A percentile compares a stretch with the other conserved stretches of the same genome.
phyloP scores from a whole-genome alignment of 1,140 invertebrate genomes.

The Caenorhabditis remanei region DNA sequence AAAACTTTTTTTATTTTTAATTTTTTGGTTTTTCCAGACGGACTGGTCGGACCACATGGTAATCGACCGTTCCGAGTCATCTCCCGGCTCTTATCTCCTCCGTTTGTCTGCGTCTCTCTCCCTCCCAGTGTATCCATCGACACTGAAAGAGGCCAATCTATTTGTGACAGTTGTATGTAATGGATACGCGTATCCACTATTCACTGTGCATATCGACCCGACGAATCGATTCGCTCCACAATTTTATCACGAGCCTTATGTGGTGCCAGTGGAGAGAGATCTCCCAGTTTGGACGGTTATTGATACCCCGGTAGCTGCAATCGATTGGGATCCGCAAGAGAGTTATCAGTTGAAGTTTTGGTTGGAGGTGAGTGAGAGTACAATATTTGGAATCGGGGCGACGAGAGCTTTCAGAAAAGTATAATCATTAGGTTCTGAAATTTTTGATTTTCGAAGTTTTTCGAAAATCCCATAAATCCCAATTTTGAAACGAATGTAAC shows the following conservation, averaged over 20 bases:
- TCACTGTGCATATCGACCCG: slow-evolving; percentile 71
- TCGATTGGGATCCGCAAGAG: slow-evolving; percentile 70
- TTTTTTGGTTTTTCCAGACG: background rate
- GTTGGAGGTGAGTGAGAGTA: slow-evolving; percentile 59
- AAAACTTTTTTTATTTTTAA: background rate
- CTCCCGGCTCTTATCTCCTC: background rate
- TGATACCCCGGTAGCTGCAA: slow-evolving; percentile 68
- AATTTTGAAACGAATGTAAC: too few relatives aligned
- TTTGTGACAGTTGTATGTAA: slow-evolving; percentile 76
- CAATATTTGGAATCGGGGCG: background rate
- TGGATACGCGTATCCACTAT: slow-evolving; percentile 71
- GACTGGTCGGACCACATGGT: slow-evolving; percentile 38
- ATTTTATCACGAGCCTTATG: slow-evolving; percentile 72
- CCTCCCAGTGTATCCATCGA: slow-evolving; percentile 74
- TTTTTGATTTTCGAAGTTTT: too few relatives aligned
- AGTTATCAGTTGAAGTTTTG: slow-evolving; percentile 67
- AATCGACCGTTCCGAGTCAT: background rate
- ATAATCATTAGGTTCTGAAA: background rate
- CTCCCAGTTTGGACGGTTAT: slow-evolving; percentile 64
- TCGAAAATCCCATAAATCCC: too few relatives aligned
- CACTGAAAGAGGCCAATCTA: slow-evolving; percentile 73
- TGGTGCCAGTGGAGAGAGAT: slow-evolving; percentile 66
- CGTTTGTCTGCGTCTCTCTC: slow-evolving; percentile 54
- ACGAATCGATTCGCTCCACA: slow-evolving; percentile 68
- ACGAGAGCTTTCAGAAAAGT: background rate